These are phyloP conservation scores for Hoplias malabaricus DNA, from an alignment of 2,113 vertebrate genomes.

Conservation along the genomic window DNA sequence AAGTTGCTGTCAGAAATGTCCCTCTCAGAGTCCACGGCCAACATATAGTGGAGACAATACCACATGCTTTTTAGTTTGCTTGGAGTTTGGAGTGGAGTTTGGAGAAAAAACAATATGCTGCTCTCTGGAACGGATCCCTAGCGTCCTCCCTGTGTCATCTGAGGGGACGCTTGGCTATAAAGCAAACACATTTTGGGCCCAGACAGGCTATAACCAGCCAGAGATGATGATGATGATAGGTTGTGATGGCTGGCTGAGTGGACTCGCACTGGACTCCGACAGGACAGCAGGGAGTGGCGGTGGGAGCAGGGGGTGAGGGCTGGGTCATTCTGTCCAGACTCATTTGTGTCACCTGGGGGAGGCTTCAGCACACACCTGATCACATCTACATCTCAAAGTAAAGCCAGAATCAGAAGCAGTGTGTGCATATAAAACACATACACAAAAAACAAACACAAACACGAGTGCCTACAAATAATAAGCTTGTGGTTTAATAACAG, in stretches of 20 bases:
- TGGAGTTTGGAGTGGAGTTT: slow-evolving; percentile 1
- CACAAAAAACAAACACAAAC: too few relatives aligned
- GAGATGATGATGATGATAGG: slow-evolving; percentile 43
- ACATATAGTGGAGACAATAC: background rate
- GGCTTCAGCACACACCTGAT: slow-evolving; percentile 20
- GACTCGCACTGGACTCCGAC: slow-evolving; percentile 12
- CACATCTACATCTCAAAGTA: background rate
- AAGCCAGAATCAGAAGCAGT: background rate
- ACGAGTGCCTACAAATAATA: too few relatives aligned
- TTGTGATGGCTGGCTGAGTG: slow-evolving; percentile 31
- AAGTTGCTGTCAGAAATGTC: background rate
- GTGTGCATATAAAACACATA: background rate
- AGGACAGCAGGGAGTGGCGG: background rate
- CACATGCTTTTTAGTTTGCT: background rate
- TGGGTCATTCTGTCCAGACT: slow-evolving; percentile 23
- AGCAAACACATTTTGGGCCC: slow-evolving; percentile 20
- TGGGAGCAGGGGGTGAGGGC: background rate
- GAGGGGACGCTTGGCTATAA: slow-evolving; percentile 22
- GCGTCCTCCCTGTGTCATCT: background rate
- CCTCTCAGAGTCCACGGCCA: background rate
- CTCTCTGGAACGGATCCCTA: background rate
- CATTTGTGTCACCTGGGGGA: background rate
- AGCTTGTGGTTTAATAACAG: background rate
- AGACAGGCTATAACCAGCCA: slow-evolving; percentile 34
- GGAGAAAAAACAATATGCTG: background rate